Percentiles rank a stretch among this genome's conserved stretches.
phyloP scores from a whole-genome alignment of 1,140 invertebrate species.

The Ostrea denselamellosa region DNA sequence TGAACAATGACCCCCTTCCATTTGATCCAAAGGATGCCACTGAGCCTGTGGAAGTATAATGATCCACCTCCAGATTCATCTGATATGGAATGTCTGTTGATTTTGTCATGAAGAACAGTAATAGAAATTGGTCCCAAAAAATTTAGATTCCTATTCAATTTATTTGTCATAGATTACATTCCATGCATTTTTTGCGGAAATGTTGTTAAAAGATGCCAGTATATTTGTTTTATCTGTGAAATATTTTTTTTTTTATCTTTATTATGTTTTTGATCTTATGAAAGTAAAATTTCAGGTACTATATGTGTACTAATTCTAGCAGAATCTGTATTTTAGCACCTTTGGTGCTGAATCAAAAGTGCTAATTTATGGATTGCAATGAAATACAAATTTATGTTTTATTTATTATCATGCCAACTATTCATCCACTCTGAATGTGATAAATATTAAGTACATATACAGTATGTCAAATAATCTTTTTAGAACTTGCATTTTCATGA shows the following conservation, averaged over 20 bases:
- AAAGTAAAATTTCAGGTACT: too few species aligned
- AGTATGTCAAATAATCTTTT: not conserved
- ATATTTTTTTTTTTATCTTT: too few species aligned
- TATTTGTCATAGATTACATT: not conserved
- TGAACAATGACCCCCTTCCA: slow-evolving; percentile 67
- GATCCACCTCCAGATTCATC: not conserved
- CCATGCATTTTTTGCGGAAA: not conserved
- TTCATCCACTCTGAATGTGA: not conserved
- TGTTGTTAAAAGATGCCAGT: too few species aligned
- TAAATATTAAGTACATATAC: not conserved
- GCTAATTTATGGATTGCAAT: too few species aligned
- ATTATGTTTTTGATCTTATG: too few species aligned
- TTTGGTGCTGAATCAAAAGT: too few species aligned
- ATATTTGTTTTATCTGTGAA: too few species aligned
- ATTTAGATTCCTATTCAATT: not conserved
- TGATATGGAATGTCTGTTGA: not conserved
- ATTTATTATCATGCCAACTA: too few species aligned
- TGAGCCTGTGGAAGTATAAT: slow-evolving; percentile 73
- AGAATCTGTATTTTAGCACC: too few species aligned
- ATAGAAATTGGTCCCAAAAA: too few species aligned
- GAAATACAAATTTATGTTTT: too few species aligned
- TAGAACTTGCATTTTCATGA: not conserved
- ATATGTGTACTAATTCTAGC: too few species aligned
- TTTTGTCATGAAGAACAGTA: not conserved
- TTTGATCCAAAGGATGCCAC: slow-evolving; percentile 74